These are phyloP conservation scores for Aulostomus chinensis DNA, from an alignment of 2,797 vertebrate genomes.

Conservation along the genomic window DNA sequence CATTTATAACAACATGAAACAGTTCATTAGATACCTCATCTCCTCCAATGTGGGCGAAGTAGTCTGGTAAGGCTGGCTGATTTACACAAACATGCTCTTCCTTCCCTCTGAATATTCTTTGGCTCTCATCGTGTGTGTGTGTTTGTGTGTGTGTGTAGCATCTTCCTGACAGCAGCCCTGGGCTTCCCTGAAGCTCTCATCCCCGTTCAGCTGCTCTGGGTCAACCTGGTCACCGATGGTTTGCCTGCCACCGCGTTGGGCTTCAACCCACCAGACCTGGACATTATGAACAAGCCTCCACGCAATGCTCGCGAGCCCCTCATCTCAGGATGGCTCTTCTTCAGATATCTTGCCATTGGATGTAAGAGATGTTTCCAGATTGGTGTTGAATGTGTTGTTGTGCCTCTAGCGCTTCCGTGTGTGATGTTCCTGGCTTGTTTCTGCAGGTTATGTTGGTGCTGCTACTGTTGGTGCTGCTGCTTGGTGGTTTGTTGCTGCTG, in stretches of 20 bases:
- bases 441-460: slow-evolving; percentile 86
- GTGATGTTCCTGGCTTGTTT: no score
- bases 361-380: slow-evolving; percentile 66
- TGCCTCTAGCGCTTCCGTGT: background rate
- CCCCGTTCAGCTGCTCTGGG: slow-evolving; percentile 97
- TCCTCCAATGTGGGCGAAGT: slow-evolving; percentile 98
- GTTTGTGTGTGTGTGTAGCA: slow-evolving; percentile 77
- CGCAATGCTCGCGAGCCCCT: slow-evolving; percentile 97
- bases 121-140: no score
- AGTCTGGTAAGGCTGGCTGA: slow-evolving; percentile 86
- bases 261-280: slow-evolving; percentile 96
- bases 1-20: slow-evolving; percentile 99
- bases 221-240: slow-evolving; percentile 97
- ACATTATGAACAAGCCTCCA: slow-evolving; percentile 97
- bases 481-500: slow-evolving; percentile 97
- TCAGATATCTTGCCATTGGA: slow-evolving; percentile 96
- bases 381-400: background rate
- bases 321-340: slow-evolving; percentile 99
- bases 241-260: slow-evolving; percentile 95
- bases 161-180: slow-evolving; percentile 97
- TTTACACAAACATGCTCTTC: background rate
- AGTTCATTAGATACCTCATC: slow-evolving; percentile 99
- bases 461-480: slow-evolving; percentile 96
- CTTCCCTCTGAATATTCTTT: background rate
- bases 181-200: slow-evolving; percentile 98